Evolutionary conservation across 2,113 vertebrate species (phyloP).

Genomic region (Oxygymnocypris stewartii): DNA sequence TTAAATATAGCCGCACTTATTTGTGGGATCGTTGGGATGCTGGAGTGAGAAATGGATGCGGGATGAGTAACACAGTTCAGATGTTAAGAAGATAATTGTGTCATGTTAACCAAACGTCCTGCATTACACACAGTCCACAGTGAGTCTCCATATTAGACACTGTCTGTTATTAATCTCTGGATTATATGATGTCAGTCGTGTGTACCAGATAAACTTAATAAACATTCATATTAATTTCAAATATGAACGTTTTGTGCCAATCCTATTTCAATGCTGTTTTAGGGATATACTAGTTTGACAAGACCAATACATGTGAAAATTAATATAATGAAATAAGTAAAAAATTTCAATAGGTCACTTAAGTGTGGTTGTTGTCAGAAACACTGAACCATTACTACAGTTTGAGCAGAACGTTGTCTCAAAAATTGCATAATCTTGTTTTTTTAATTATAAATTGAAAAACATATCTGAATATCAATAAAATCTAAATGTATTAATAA

Average conservation of each 20-base stretch:
- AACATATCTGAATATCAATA: neutral
- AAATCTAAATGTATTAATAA: too few species aligned
- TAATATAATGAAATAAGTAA: neutral
- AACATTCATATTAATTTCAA: neutral
- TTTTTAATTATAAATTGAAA: too few species aligned
- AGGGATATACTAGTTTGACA: neutral
- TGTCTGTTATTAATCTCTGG: neutral
- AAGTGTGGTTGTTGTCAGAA: too few species aligned
- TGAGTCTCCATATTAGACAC: neutral
- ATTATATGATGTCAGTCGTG: neutral
- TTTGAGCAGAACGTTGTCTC: neutral
- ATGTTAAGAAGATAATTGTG: neutral
- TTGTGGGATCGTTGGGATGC: slow-evolving; percentile 4
- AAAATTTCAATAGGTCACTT: neutral
- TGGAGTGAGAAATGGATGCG: neutral
- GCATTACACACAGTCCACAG: neutral
- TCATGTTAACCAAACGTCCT: neutral
- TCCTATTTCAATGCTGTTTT: neutral
- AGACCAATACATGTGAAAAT: neutral
- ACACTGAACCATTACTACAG: neutral
- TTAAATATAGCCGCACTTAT: slow-evolving; percentile 33
- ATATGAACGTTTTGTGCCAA: neutral
- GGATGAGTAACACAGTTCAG: slow-evolving; percentile 24
- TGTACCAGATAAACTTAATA: neutral
- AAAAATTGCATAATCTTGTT: neutral